These are phyloP conservation scores for Gorsachius magnificus DNA, from an alignment of 2,797 vertebrate genomes.

Conservation along the genomic window DNA sequence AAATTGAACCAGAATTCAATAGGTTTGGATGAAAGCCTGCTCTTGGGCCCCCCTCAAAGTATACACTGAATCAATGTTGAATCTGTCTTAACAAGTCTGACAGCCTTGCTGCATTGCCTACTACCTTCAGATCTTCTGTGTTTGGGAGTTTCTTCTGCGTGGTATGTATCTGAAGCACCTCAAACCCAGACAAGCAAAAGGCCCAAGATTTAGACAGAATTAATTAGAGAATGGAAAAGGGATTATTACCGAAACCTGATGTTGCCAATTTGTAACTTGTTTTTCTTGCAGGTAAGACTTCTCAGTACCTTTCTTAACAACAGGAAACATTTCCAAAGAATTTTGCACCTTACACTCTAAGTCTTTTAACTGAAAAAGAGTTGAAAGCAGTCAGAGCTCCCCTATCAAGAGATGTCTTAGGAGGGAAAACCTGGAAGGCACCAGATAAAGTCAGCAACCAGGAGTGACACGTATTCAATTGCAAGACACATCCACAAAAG, in stretches of 20 bases:
- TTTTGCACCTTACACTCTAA: not conserved
- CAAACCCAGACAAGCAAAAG: not conserved
- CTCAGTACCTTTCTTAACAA: not conserved
- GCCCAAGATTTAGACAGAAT: constrained; percentile 18
- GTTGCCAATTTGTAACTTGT: constrained; percentile 3
- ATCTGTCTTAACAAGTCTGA: constrained; percentile 44
- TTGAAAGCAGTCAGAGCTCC: not conserved
- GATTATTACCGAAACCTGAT: constrained; percentile 34
- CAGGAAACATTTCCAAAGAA: not conserved
- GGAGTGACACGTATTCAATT: not conserved
- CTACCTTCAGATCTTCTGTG: not conserved
- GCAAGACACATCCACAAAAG: not conserved
- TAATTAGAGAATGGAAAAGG: constrained; percentile 26
- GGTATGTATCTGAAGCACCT: not conserved
- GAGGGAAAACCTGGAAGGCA: not conserved
- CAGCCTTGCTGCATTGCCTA: not conserved
- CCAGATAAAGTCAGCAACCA: not conserved
- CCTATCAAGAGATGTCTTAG: not conserved
- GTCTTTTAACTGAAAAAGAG: not conserved
- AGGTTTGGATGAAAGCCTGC: constrained; percentile 55
- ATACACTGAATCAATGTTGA: not conserved
- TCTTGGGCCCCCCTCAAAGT: constrained; percentile 24
- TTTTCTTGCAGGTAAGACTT: constrained; percentile 25
- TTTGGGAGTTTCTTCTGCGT: not conserved
- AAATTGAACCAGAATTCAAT: constrained; percentile 46